Evolutionary conservation across 2,888 invertebrate genomes (phyloP).

Genomic region (Meiosimyza platycephala): DNA sequence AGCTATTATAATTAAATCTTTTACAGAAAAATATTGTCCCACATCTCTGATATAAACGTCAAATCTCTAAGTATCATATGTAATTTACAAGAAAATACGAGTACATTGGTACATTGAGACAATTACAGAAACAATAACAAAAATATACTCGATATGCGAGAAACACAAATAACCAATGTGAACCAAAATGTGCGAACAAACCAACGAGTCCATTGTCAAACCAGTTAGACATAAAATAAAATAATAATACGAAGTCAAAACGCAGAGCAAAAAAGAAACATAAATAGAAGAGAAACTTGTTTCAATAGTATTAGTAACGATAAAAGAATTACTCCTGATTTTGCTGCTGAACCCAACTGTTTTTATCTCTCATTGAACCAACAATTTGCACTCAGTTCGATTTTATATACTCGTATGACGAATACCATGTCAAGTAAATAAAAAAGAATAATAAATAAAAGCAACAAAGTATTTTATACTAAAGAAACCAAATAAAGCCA

Average conservation of each 20-base stretch:
- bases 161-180: conserved; percentile 12
- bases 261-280: conserved; percentile 4
- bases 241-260: conserved; percentile 18
- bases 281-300: background rate
- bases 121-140: conserved; percentile 17
- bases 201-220: conserved; percentile 47
- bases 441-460: conserved; percentile 6
- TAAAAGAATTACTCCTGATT: background rate
- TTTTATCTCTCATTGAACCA: background rate
- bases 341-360: background rate
- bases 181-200: conserved; percentile 35
- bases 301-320: conserved; percentile 13
- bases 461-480: background rate
- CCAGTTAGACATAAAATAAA: conserved; percentile 42
- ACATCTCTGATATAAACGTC: conserved; percentile 1
- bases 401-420: conserved; percentile 9
- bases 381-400: conserved; percentile 10
- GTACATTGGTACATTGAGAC: background rate
- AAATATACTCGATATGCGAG: background rate
- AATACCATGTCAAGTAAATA: background rate
- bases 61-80: background rate
- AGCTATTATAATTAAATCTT: background rate
- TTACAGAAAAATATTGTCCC: background rate
- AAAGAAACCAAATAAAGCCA: background rate
- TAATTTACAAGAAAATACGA: conserved; percentile 4